Evolutionary conservation across 2,113 vertebrate species (phyloP).

Genomic region (Cathartes aura): DNA sequence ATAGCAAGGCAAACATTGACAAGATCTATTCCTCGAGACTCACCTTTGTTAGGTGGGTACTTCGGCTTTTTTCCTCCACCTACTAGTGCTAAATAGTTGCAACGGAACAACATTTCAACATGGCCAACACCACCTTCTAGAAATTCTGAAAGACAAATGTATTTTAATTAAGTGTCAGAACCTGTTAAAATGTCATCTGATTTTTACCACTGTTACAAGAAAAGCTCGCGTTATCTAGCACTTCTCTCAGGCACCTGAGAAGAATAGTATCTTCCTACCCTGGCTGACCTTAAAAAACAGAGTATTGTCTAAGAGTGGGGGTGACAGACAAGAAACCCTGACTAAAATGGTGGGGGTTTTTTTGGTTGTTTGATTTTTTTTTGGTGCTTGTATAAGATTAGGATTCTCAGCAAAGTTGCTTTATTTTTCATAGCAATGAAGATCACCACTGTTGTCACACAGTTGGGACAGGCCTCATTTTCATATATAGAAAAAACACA

Average conservation of each 20-base stretch:
- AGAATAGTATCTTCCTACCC: background rate
- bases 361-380: background rate
- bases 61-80: constrained; percentile 98
- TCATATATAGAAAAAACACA: background rate
- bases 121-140: constrained; percentile 95
- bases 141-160: constrained; percentile 84
- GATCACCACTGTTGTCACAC: background rate
- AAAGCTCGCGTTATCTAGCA: background rate
- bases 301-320: background rate
- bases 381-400: background rate
- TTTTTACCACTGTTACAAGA: background rate
- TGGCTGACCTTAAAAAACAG: background rate
- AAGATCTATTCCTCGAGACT: background rate
- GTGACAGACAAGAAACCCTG: background rate
- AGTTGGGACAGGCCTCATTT: background rate
- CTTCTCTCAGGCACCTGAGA: background rate
- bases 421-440: background rate
- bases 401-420: background rate
- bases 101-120: constrained; percentile 97
- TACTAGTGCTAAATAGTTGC: constrained; percentile 96
- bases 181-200: background rate
- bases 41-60: constrained; percentile 99
- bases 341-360: background rate
- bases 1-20: background rate
- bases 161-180: background rate